phyloP scores from a whole-genome alignment of 92 coral and sea anemone genomes.

The Siderastrea siderea region DNA sequence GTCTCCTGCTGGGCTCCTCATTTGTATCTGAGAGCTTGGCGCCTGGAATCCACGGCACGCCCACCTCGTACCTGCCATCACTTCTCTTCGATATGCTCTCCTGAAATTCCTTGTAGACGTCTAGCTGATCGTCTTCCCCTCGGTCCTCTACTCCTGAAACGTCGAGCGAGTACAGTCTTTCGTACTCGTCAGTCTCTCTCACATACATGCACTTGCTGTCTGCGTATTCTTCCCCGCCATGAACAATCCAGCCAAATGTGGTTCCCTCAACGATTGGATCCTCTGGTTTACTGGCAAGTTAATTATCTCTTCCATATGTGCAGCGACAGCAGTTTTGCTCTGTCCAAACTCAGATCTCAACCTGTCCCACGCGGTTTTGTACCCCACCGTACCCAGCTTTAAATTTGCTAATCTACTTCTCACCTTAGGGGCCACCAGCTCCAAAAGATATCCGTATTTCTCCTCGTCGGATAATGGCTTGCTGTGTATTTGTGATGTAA shows the following conservation, averaged over 20 bases:
- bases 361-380: slow-evolving; percentile 65
- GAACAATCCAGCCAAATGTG: slow-evolving; percentile 76
- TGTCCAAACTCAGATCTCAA: slow-evolving; percentile 63
- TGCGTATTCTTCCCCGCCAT: slow-evolving; percentile 64
- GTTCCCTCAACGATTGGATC: slow-evolving; percentile 73
- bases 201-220: slow-evolving; percentile 59
- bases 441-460: slow-evolving; percentile 52
- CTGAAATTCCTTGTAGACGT: slow-evolving; percentile 44
- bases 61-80: slow-evolving; percentile 52
- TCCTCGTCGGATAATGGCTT: slow-evolving; percentile 3
- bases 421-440: slow-evolving; percentile 47
- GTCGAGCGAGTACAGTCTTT: slow-evolving; percentile 57
- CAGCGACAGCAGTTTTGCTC: slow-evolving; percentile 37
- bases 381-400: slow-evolving; percentile 48
- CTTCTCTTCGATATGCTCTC: slow-evolving; percentile 34
- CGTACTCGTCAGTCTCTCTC: slow-evolving; percentile 35
- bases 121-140: slow-evolving; percentile 52
- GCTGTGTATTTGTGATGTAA: not conserved
- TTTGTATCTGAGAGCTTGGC: slow-evolving; percentile 18
- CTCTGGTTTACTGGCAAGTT: slow-evolving; percentile 64
- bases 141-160: slow-evolving; percentile 68
- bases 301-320: slow-evolving; percentile 64
- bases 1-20: slow-evolving; percentile 53
- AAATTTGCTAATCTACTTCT: slow-evolving; percentile 49
- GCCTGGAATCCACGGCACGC: slow-evolving; percentile 47